Evolutionary conservation across 2,797 vertebrate species (phyloP), one percentile per base, ranked within the genome.

Genomic region (Centropyge bicolor): DNA sequence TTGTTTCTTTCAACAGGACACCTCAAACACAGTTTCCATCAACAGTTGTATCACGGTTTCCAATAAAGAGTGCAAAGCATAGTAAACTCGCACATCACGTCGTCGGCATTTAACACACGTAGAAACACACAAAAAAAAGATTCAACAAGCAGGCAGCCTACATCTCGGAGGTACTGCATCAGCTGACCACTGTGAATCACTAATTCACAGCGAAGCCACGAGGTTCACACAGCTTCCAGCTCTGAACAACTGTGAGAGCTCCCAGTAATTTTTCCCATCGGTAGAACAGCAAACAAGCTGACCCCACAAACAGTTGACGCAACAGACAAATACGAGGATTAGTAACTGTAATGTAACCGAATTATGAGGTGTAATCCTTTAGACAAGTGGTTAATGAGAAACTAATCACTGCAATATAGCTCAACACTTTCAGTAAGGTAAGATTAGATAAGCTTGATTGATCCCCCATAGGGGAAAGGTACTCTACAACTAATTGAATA

Each of bases 1-100:
- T 1, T 43, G 43, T 77, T 67, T 67, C 63, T 45, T 74, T 61
- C 8, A 51, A 19, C 49, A 46, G n/a, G 11, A 56, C 24, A 45
- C n/a, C 60, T 69, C 59, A 38, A 19, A 70, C 52, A 66, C 5
- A 2, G 1, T 54, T 48, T 17, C 13, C 56, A 45, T 62, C 62
- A 71, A 24, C 31, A 41, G 20, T 19, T 41, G 27, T 43, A 52
- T 24, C 63, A 20, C 9, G 13, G 17, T 31, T 24, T 66, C 31
- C 52, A 40, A 31, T 11, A 12, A 41, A 31, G 48, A 31, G 16
- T 48, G 36, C 36, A 20, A 51, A 7, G n/a, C 20, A 27, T 0
- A 8, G 46, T 17, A 40, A 40, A 70, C n/a, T 7, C 12, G 14
- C 11, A 14, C 10, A 27, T 14, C 2, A 27, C 13, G 6, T 6